phyloP scores from a whole-genome alignment of 2,888 invertebrate genomes.

The Papilio elwesi region DNA sequence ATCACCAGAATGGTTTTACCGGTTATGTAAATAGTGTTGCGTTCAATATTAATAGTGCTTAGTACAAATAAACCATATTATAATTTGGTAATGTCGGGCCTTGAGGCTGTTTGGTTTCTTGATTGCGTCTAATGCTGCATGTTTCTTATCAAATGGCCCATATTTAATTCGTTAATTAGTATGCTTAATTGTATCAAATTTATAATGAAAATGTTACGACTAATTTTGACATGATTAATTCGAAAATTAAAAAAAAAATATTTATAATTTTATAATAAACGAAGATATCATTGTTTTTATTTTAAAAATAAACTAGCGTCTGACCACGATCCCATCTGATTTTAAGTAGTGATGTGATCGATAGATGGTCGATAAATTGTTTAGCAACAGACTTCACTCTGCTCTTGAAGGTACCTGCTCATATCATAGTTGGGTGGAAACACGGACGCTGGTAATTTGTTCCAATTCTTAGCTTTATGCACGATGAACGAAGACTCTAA shows the following conservation, averaged over 20 bases:
- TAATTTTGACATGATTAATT: not conserved
- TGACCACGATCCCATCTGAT: no score
- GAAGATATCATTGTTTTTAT: not conserved
- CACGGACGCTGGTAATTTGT: no score
- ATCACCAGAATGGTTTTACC: constrained; percentile 27
- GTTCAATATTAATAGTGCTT: constrained; percentile 28
- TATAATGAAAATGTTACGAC: not conserved
- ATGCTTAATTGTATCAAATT: not conserved
- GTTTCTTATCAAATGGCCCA: constrained; percentile 20
- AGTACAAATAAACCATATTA: constrained; percentile 22
- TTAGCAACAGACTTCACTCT: no score
- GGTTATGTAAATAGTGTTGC: constrained; percentile 29
- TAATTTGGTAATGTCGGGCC: constrained; percentile 7
- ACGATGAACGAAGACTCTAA: no score
- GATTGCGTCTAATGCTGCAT: constrained; percentile 21
- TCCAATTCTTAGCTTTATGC: no score
- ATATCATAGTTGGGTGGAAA: no score
- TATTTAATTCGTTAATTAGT: constrained; percentile 15
- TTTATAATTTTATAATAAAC: not conserved
- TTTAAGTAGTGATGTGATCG: no score
- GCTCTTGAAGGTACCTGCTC: no score
- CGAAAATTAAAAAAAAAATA: not conserved
- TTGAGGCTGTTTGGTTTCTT: constrained; percentile 22
- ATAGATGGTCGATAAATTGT: no score
- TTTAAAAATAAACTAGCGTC: not conserved